Evolutionary conservation across 2,888 invertebrate genomes (phyloP).

Genomic region (Macrophya alboannulata): DNA sequence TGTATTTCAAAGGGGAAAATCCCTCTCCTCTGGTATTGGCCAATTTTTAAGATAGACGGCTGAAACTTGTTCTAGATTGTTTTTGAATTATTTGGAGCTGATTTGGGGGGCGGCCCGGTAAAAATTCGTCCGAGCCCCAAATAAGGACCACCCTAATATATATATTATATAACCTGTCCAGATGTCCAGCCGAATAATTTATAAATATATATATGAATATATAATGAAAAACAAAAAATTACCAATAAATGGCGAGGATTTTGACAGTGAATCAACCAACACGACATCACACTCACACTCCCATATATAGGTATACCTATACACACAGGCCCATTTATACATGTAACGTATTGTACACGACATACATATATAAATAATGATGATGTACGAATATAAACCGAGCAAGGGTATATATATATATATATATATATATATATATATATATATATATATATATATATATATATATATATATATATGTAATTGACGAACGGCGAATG

Average conservation of each 20-base stretch:
- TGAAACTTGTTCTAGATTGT: too few species aligned
- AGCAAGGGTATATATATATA: slow-evolving; percentile 48
- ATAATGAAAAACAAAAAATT: background rate
- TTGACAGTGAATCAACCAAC: slow-evolving; percentile 56
- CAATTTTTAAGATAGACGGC: too few species aligned
- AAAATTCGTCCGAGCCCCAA: too few species aligned
- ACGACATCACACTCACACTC: slow-evolving; percentile 54
- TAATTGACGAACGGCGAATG: slow-evolving; percentile 60
- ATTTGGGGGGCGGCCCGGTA: too few species aligned
- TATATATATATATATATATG: too few species aligned
- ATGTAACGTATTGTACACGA: slow-evolving; percentile 50
- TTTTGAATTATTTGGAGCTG: too few species aligned
- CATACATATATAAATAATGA: slow-evolving; percentile 58
- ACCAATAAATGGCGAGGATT: background rate
- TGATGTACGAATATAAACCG: slow-evolving; percentile 58
- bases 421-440: too few species aligned
- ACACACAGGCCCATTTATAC: slow-evolving; percentile 57
- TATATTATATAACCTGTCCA: slow-evolving; percentile 5
- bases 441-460: too few species aligned
- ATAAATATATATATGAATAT: background rate
- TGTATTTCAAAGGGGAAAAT: too few species aligned
- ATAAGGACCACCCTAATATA: too few species aligned
- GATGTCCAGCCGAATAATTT: slow-evolving; percentile 6
- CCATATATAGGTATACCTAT: slow-evolving; percentile 29
- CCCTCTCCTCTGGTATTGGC: too few species aligned